Conservation (phyloP, 2,797 vertebrate species). For the Myotis daubentonii region DNA sequence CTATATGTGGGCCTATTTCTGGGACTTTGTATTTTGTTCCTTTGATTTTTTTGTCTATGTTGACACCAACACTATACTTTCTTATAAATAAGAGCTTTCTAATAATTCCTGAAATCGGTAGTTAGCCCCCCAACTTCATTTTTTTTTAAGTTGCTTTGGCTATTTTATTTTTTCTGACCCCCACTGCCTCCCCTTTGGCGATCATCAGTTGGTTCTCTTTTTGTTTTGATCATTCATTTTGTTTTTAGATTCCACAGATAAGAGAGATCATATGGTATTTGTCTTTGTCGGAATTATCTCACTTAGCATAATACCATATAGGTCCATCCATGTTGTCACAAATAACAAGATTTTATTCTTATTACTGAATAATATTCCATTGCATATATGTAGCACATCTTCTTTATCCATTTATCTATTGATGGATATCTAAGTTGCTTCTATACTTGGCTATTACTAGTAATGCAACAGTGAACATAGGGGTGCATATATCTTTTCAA, state of each 20-base stretch:
- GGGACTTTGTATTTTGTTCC: not conserved
- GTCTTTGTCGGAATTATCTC: not conserved
- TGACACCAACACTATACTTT: not conserved
- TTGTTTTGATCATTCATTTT: not conserved
- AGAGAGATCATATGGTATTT: not conserved
- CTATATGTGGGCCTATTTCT: not conserved
- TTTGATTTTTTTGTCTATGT: not conserved
- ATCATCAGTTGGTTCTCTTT: not conserved
- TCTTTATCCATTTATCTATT: not conserved
- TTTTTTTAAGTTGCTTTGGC: not conserved
- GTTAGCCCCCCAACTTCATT: not conserved
- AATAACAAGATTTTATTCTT: not conserved
- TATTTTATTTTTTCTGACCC: not conserved
- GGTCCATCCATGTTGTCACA: not conserved
- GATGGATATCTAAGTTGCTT: not conserved
- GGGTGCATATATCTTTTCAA: not conserved
- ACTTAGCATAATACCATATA: not conserved
- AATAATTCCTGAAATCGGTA: not conserved
- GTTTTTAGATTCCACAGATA: not conserved
- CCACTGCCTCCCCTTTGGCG: not conserved
- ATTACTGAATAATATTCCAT: not conserved
- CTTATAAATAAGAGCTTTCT: not conserved
- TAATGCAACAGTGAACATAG: not conserved
- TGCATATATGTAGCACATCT: not conserved
- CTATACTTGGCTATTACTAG: not conserved